A percentile compares a stretch with the other conserved stretches of the same genome.
phyloP scores from a whole-genome alignment of 2,113 vertebrate genomes.

The Ptychochromis oligacanthus region DNA sequence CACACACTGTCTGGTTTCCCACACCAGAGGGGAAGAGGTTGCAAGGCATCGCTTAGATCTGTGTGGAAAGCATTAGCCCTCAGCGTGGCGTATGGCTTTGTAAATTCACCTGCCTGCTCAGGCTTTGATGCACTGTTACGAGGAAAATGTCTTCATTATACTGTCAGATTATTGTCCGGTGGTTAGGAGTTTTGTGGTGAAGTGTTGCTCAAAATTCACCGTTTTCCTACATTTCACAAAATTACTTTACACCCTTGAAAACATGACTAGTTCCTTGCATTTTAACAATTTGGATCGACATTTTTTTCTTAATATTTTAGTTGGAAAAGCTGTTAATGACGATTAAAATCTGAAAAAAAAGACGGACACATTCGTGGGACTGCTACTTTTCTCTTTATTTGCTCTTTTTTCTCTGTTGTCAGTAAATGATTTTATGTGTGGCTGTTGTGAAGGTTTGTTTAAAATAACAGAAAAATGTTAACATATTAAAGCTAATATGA shows the following conservation, averaged over 20 bases:
- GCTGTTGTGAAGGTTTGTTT: background rate
- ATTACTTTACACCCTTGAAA: background rate
- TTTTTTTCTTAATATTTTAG: background rate
- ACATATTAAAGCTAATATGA: background rate
- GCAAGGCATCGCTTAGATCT: constrained; percentile 9
- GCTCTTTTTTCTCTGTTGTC: background rate
- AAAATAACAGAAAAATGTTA: background rate
- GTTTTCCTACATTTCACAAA: background rate
- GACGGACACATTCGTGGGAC: background rate
- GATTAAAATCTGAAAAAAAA: background rate
- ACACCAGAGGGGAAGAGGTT: background rate
- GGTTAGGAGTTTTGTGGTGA: background rate
- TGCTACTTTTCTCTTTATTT: background rate
- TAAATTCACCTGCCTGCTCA: background rate
- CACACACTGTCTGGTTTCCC: constrained; percentile 31
- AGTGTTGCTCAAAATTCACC: background rate
- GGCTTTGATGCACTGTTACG: constrained; percentile 6
- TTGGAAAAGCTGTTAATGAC: background rate
- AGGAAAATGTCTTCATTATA: background rate
- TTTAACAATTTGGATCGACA: background rate
- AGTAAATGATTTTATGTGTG: background rate
- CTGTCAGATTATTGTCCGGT: background rate
- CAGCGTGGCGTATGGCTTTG: background rate
- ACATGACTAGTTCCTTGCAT: background rate
- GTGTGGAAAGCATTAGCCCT: background rate